A percentile compares a stretch with the other conserved stretches of the same genome.
These are phyloP conservation scores for Prietella phreatophila DNA, from an alignment of 2,113 vertebrate species.

Conservation along the genomic window DNA sequence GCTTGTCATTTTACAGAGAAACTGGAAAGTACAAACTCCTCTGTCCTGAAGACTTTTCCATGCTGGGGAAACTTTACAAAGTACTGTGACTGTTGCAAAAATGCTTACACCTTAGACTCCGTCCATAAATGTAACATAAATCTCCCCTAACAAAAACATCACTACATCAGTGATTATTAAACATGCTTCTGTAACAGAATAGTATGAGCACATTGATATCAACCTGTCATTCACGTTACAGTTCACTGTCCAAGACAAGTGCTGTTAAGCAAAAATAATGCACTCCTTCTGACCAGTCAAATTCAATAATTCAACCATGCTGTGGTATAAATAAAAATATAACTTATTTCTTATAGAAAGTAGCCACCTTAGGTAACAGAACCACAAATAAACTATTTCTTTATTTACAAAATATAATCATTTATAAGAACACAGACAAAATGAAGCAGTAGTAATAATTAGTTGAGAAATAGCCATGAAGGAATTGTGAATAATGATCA, in stretches of 20 bases:
- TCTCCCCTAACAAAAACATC: not conserved
- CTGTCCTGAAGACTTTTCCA: not conserved
- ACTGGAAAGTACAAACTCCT: not conserved
- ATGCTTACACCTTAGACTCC: not conserved
- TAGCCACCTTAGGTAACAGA: not conserved
- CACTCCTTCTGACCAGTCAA: not conserved
- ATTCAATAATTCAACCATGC: not conserved
- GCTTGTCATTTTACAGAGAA: not conserved
- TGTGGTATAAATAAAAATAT: not conserved
- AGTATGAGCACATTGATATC: not conserved
- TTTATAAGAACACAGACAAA: not conserved
- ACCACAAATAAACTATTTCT: not conserved
- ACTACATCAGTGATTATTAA: not conserved
- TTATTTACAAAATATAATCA: not conserved
- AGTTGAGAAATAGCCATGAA: not conserved
- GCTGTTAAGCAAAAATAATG: not conserved
- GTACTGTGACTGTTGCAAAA: not conserved
- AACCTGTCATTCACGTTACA: not conserved
- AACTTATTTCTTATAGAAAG: not conserved
- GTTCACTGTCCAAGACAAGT: not conserved
- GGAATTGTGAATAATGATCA: not conserved
- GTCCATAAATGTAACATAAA: not conserved
- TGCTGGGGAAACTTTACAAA: not conserved
- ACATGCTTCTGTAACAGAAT: not conserved
- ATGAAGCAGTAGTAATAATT: not conserved